A percentile compares a stretch with the other conserved stretches of the same genome.
Evolutionary conservation across 2,888 invertebrate genomes (phyloP).

Genomic region (Gonocerus acuteangulatus): DNA sequence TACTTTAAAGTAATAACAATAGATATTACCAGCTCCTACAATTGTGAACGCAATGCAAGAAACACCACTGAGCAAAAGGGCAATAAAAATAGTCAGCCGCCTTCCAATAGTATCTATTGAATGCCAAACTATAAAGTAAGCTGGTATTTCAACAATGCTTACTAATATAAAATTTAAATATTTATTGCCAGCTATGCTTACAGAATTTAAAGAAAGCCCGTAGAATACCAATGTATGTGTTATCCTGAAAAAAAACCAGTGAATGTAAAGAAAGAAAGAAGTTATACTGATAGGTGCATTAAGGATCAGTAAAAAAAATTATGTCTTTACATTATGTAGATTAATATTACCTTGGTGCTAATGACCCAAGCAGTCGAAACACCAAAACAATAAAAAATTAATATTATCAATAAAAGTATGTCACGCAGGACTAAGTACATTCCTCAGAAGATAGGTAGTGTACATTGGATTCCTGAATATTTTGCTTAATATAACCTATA

Average conservation of each 20-base stretch:
- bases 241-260: constrained; percentile 43
- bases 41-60: constrained; percentile 48
- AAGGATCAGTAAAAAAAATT: too few species aligned
- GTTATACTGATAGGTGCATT: too few species aligned
- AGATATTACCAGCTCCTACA: constrained; percentile 29
- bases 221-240: constrained; percentile 72
- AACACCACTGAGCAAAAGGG: constrained; percentile 37
- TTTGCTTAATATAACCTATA: too few species aligned
- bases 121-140: constrained; percentile 38
- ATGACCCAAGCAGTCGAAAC: too few species aligned
- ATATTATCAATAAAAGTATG: too few species aligned
- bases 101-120: constrained; percentile 36
- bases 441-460: too few species aligned
- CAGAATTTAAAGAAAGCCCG: constrained; percentile 69
- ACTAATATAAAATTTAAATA: constrained; percentile 65
- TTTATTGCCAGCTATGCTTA: constrained; percentile 63
- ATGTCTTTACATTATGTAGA: too few species aligned
- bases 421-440: too few species aligned
- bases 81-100: constrained; percentile 34
- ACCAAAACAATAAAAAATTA: not conserved
- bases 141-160: constrained; percentile 39
- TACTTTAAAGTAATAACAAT: too few species aligned
- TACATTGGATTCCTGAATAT: too few species aligned
- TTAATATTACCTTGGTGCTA: too few species aligned
- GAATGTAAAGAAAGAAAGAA: too few species aligned